A percentile compares a stretch with the other conserved stretches of the same genome.
phyloP scores from a whole-genome alignment of 2,113 vertebrate species.

The Boulengeromyrus knoepffleri region DNA sequence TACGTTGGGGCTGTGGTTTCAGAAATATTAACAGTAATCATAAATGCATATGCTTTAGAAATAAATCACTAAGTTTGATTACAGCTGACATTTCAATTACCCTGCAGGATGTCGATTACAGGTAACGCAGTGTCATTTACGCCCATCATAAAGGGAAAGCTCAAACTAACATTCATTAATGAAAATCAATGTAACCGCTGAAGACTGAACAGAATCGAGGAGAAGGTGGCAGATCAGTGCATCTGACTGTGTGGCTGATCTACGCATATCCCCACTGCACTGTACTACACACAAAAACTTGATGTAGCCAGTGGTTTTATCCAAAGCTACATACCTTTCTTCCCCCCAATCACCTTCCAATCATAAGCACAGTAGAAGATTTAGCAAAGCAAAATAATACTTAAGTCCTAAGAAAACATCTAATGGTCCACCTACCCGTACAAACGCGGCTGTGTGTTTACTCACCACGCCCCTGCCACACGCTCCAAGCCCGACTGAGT shows the following conservation, averaged over 20 bases:
- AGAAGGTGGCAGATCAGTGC: not conserved
- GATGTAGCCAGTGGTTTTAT: not conserved
- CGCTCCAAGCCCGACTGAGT: not conserved
- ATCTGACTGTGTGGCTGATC: not conserved
- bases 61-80: not conserved
- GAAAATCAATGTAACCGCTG: not conserved
- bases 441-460: not conserved
- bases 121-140: not conserved
- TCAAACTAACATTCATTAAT: not conserved
- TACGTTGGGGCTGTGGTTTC: not conserved
- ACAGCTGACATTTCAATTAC: conserved; percentile 2
- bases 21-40: not conserved
- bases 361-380: not conserved
- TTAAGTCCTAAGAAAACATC: not conserved
- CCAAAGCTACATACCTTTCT: not conserved
- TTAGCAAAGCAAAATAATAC: not conserved
- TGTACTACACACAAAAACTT: not conserved
- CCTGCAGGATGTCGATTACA: not conserved
- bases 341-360: not conserved
- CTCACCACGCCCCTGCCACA: not conserved
- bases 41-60: not conserved
- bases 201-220: not conserved
- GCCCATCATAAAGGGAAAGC: not conserved
- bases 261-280: not conserved
- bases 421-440: not conserved